Base-by-base conservation (phyloP, 2,888 invertebrate species). In the Philaethria dido region DNA sequence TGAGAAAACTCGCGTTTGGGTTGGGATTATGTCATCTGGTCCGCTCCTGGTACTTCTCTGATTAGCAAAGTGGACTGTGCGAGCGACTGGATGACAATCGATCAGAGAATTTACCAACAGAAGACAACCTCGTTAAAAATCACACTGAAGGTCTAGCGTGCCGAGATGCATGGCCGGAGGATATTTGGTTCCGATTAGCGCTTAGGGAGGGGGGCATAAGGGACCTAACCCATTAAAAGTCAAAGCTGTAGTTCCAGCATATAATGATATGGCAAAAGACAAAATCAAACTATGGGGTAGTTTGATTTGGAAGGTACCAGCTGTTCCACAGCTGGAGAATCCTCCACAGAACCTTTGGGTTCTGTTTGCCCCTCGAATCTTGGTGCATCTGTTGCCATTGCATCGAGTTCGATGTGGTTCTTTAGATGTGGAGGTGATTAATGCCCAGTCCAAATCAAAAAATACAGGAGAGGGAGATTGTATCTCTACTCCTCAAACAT, bases 281-380 rank as follows among this genome's bases (percentile, higher is more conserved):
- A 62, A 48, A n/a, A n/a, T n/a, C n/a, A n/a, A n/a, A n/a, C n/a
- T n/a, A n/a, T n/a, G n/a, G 6, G 48, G 14, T 45, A 45, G 8
- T 18, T 18, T 62, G 48, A 36, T 48, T 39, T 48, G 57, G 13
- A 20, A 45, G 63, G 63, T 63, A 33, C 54, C 63, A 20, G 33
- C 44, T 54, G 45, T 45, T 13, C 14, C 5, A 54, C 44, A 29
- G 54, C 18, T 18, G 54, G 63, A 44, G 54, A 63, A 55, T 63
- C 63, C 63, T 25, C 33, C 63, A 55, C 54, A 44, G 54, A 54
- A 16, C 14, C 63, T n/a, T 11, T 44, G 33, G 18, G 8, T 16
- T 45, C 63, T 54, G 63, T 63, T 48, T 25, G 45, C 42, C 47
- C 64, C 57, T 25, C 48, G 50, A 33, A 62, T 48, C 48, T 50